These are phyloP conservation scores for Aplochiton taeniatus DNA, from an alignment of 2,797 vertebrate genomes.

Conservation along the genomic window DNA sequence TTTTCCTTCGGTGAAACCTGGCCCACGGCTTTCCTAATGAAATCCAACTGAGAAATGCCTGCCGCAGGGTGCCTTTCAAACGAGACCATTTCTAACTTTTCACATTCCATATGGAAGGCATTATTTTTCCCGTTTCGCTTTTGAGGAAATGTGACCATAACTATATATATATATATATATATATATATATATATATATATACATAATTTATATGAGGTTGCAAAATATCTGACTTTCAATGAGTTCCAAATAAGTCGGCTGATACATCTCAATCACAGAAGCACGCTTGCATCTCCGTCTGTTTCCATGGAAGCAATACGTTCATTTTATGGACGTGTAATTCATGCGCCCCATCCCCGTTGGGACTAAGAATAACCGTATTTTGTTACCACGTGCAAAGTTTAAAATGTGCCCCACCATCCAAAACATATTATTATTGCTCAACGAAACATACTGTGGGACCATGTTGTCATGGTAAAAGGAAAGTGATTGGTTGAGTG, in stretches of 20 bases:
- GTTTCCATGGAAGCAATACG: too few relatives aligned
- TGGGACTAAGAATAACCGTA: too few relatives aligned
- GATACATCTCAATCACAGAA: slow-evolving; percentile 16
- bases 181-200: too few relatives aligned
- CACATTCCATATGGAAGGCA: slow-evolving; percentile 60
- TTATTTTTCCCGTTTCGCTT: slow-evolving; percentile 48
- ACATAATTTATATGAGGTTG: too few relatives aligned
- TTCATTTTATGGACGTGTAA: too few relatives aligned
- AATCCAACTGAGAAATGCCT: slow-evolving; percentile 72
- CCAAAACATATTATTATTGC: not conserved
- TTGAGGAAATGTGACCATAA: slow-evolving; percentile 47
- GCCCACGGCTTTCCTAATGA: slow-evolving; percentile 66
- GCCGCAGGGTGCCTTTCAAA: slow-evolving; percentile 57
- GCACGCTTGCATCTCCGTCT: too few relatives aligned
- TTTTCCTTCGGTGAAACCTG: slow-evolving; percentile 70
- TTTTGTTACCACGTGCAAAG: too few relatives aligned
- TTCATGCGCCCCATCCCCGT: too few relatives aligned
- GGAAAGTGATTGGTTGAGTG: slow-evolving; percentile 30
- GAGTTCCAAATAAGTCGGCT: slow-evolving; percentile 13
- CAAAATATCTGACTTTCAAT: not conserved
- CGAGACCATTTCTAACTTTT: slow-evolving; percentile 45
- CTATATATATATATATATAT: too few relatives aligned
- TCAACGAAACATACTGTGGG: not conserved
- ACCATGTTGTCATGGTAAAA: not conserved
- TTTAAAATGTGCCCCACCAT: too few relatives aligned